Conservation (phyloP, 2,888 invertebrate genomes). For the Alcis repandata region DNA sequence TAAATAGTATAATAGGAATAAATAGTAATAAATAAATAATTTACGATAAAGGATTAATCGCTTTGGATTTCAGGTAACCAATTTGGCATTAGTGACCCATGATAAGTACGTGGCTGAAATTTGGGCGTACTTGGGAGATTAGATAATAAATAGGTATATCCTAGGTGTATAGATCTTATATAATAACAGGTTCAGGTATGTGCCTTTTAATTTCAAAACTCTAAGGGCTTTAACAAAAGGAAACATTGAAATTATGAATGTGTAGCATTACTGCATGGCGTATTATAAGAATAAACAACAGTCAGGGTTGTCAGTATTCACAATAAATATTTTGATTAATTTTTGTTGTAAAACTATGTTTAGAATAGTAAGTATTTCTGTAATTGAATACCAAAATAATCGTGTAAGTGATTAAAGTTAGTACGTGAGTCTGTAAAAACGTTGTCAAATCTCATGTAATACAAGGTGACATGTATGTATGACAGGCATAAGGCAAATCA, state of each 20-base stretch:
- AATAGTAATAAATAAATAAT: slow-evolving; percentile 30
- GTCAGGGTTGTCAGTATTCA: slow-evolving; percentile 50
- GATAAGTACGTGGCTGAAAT: slow-evolving; percentile 35
- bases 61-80: slow-evolving; percentile 32
- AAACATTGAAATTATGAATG: slow-evolving; percentile 47
- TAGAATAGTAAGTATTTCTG: too few species aligned
- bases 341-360: too few species aligned
- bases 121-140: not conserved
- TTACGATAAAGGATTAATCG: slow-evolving; percentile 31
- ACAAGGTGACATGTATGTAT: too few species aligned
- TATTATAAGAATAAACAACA: slow-evolving; percentile 58
- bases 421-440: too few species aligned
- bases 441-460: too few species aligned
- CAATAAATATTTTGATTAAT: not conserved
- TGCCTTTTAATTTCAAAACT: not conserved
- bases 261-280: slow-evolving; percentile 42
- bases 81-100: slow-evolving; percentile 27
- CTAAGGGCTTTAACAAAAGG: slow-evolving; percentile 42
- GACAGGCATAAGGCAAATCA: too few species aligned
- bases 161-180: not conserved
- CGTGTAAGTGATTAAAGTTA: too few species aligned
- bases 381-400: too few species aligned
- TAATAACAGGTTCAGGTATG: not conserved
- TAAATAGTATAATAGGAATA: too few species aligned
- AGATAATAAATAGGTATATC: not conserved